Evolutionary conservation across 2,888 invertebrate species (phyloP).

Genomic region (Eutolmus rufibarbis): DNA sequence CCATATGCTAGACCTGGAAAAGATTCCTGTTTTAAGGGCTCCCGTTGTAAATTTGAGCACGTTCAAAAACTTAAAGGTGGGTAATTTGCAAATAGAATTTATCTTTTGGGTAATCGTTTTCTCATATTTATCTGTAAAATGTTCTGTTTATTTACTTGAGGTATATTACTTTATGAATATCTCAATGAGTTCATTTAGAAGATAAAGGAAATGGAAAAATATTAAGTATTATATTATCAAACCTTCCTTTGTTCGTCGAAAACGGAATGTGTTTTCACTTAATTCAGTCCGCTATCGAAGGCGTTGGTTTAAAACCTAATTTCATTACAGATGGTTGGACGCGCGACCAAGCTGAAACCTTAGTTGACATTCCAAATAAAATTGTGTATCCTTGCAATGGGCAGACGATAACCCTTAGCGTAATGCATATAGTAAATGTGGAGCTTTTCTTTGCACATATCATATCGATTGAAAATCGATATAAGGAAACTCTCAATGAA

Average conservation of each 20-base stretch:
- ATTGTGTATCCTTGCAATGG: constrained; percentile 48
- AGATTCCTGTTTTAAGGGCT: constrained; percentile 59
- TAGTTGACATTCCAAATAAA: constrained; percentile 51
- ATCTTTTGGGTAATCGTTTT: too few species aligned
- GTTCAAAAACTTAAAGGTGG: constrained; percentile 2
- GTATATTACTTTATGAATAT: too few species aligned
- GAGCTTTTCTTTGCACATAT: constrained; percentile 55
- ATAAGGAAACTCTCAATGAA: constrained; percentile 19
- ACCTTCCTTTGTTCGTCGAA: too few species aligned
- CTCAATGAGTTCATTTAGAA: too few species aligned
- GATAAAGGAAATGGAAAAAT: too few species aligned
- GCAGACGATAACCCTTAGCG: constrained; percentile 52
- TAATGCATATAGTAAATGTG: constrained; percentile 54
- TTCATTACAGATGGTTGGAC: constrained; percentile 55
- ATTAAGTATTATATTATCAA: too few species aligned
- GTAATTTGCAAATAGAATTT: neutral
- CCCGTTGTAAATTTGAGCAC: constrained; percentile 29
- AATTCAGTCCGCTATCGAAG: too few species aligned
- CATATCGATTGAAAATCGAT: constrained; percentile 40
- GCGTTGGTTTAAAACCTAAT: neutral
- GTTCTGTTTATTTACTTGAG: too few species aligned
- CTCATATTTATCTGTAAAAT: too few species aligned
- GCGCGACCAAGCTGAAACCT: constrained; percentile 53
- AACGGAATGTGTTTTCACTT: too few species aligned
- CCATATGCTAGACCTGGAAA: constrained; percentile 53